Evolutionary conservation across 2,888 invertebrate genomes (phyloP).

Genomic region (Brachylomia viminalis): DNA sequence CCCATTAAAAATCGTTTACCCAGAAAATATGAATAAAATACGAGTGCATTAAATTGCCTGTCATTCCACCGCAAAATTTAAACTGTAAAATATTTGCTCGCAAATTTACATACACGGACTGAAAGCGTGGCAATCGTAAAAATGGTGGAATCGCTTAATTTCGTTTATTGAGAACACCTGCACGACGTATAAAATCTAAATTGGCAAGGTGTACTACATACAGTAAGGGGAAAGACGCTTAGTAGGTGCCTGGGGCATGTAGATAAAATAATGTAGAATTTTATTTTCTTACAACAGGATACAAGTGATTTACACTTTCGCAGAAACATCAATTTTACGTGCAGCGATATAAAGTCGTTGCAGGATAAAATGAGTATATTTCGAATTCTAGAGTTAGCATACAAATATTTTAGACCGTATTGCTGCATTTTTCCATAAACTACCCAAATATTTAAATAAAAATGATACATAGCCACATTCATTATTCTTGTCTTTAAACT

Average conservation of each 20-base stretch:
- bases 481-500: slow-evolving; percentile 1
- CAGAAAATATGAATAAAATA: slow-evolving; percentile 14
- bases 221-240: slow-evolving; percentile 4
- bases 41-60: slow-evolving; percentile 40
- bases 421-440: not conserved
- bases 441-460: not conserved
- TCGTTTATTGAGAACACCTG: slow-evolving; percentile 61
- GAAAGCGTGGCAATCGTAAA: slow-evolving; percentile 51
- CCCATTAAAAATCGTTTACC: slow-evolving; percentile 2
- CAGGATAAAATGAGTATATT: not conserved
- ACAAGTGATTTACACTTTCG: not conserved
- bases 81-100: slow-evolving; percentile 51
- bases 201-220: slow-evolving; percentile 25
- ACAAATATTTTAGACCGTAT: not conserved
- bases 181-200: slow-evolving; percentile 50
- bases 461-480: too few relatives aligned
- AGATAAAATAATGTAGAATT: not conserved
- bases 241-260: slow-evolving; percentile 14
- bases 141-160: slow-evolving; percentile 61
- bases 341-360: not conserved
- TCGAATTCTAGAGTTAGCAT: not conserved
- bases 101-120: slow-evolving; percentile 55
- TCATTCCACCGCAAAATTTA: slow-evolving; percentile 17
- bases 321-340: not conserved
- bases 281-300: slow-evolving; percentile 5